phyloP scores from a whole-genome alignment of 2,888 invertebrate species.

The Gordius sp. region DNA sequence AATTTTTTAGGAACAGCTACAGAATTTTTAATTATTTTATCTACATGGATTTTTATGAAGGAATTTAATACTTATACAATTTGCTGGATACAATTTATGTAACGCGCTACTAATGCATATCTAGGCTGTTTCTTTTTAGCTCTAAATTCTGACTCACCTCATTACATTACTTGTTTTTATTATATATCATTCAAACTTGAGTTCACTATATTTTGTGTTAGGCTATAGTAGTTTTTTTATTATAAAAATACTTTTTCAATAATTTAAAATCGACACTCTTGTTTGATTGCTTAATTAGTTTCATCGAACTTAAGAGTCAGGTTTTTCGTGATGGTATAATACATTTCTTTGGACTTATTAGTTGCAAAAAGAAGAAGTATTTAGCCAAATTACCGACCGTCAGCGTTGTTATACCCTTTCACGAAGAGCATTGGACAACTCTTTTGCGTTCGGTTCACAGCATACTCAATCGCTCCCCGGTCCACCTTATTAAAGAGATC shows the following conservation, averaged over 20 bases:
- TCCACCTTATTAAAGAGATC: conserved; percentile 30
- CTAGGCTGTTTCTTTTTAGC: too few species aligned
- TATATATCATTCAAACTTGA: background rate
- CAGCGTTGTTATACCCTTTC: conserved; percentile 33
- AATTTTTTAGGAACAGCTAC: too few species aligned
- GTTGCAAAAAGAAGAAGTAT: conserved; percentile 30
- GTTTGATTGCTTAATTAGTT: background rate
- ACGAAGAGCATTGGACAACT: conserved; percentile 34
- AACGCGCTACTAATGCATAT: too few species aligned
- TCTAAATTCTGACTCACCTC: too few species aligned
- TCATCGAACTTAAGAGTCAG: background rate
- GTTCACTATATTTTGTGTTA: background rate
- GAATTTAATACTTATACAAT: too few species aligned
- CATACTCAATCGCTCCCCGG: conserved; percentile 30
- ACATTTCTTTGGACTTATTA: conserved; percentile 17
- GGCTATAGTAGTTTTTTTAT: background rate
- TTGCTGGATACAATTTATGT: too few species aligned
- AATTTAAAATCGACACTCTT: background rate
- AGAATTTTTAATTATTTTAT: too few species aligned
- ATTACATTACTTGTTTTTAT: background rate
- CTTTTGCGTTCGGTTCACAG: conserved; percentile 31
- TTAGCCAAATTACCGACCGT: conserved; percentile 30
- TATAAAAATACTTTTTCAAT: background rate
- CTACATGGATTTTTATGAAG: too few species aligned
- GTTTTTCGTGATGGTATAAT: background rate